Evolutionary conservation across 2,797 vertebrate species (phyloP).

Genomic region (Heliangelus exortis): DNA sequence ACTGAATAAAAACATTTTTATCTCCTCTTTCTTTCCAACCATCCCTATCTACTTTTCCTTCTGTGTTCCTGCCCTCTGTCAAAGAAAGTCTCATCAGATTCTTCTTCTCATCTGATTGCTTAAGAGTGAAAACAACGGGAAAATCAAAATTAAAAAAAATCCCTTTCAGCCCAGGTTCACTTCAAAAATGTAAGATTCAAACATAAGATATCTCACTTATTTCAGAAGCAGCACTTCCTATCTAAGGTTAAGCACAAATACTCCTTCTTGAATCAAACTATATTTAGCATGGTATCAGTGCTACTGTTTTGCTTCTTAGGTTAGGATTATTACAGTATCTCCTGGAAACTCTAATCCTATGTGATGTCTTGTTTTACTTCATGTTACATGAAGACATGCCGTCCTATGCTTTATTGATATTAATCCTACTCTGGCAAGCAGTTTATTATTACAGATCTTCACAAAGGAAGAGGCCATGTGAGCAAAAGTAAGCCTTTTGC

Average conservation of each 20-base stretch:
- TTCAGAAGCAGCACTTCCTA: not conserved
- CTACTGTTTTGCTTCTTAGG: not conserved
- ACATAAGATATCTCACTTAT: not conserved
- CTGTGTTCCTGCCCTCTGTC: not conserved
- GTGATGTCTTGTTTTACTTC: slow-evolving; percentile 24
- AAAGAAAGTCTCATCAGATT: not conserved
- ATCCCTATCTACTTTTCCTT: not conserved
- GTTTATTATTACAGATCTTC: not conserved
- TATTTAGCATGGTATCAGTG: not conserved
- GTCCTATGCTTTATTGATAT: not conserved
- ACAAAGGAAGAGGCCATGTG: not conserved
- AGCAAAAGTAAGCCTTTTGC: slow-evolving; percentile 4
- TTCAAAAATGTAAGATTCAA: not conserved
- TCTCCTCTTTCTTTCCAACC: not conserved
- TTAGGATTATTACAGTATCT: not conserved
- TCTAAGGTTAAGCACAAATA: not conserved
- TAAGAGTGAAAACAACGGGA: not conserved
- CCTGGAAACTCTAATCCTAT: not conserved
- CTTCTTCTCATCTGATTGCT: not conserved
- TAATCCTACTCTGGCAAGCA: not conserved
- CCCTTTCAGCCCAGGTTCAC: not conserved
- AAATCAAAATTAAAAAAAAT: not conserved
- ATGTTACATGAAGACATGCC: not conserved
- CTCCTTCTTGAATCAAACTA: not conserved
- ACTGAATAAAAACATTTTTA: not conserved